phyloP scores from a whole-genome alignment of 2,888 invertebrate species.

The Tetanocera ferruginea region DNA sequence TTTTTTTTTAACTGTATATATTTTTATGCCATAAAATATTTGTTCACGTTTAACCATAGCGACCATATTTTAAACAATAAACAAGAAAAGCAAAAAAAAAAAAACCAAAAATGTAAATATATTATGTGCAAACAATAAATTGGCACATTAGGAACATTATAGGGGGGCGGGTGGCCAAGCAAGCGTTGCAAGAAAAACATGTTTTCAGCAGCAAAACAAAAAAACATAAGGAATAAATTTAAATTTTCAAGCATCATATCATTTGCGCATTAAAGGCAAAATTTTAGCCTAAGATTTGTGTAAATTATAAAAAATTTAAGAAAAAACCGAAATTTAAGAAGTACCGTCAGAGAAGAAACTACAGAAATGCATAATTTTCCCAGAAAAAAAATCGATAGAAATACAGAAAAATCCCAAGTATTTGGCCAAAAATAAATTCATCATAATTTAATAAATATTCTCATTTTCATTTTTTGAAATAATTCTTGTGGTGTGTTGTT shows the following conservation, averaged over 20 bases:
- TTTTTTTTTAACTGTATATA: conserved; percentile 26
- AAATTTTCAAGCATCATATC: not conserved
- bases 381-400: too few species aligned
- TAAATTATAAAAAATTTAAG: too few species aligned
- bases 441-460: too few species aligned
- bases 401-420: too few species aligned
- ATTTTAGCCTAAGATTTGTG: too few species aligned
- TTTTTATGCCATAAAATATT: conserved; percentile 38
- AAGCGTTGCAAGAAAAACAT: not conserved
- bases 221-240: not conserved
- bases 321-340: too few species aligned
- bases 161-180: not conserved
- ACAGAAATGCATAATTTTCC: too few species aligned
- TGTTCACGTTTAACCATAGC: conserved; percentile 25
- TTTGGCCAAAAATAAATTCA: too few species aligned
- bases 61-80: not conserved
- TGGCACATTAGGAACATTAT: conserved; percentile 24
- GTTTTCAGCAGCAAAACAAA: not conserved
- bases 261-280: too few species aligned
- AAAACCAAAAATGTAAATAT: conserved; percentile 30
- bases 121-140: conserved; percentile 43
- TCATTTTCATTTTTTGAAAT: too few species aligned
- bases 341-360: too few species aligned
- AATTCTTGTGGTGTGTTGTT: too few species aligned
- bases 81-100: not conserved